Percentiles rank a stretch among this genome's conserved stretches.
phyloP scores from a whole-genome alignment of 2,797 vertebrate species.

The Pristis pectinata region DNA sequence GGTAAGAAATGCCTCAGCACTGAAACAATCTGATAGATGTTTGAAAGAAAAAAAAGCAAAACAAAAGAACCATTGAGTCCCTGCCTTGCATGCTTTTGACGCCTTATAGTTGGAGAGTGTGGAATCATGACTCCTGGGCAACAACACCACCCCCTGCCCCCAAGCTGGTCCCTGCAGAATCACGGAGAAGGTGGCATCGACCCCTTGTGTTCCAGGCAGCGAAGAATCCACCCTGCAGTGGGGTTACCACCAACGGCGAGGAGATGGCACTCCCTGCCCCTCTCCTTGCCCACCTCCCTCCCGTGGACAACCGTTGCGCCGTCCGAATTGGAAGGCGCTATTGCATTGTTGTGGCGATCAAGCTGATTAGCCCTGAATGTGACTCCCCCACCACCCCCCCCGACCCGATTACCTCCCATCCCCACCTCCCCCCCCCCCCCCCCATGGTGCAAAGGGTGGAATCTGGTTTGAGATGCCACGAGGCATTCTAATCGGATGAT shows the following conservation, averaged over 20 bases:
- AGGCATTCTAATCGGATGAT: background rate
- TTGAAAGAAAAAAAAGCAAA: background rate
- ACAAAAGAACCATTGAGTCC: background rate
- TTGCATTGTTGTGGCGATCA: background rate
- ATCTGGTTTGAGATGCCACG: no score
- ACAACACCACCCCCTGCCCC: background rate
- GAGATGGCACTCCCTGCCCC: no score
- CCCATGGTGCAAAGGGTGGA: no score
- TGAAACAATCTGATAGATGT: background rate
- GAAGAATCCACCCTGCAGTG: background rate
- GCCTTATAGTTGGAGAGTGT: background rate
- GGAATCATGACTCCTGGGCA: background rate
- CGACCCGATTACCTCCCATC: background rate
- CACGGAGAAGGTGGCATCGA: background rate
- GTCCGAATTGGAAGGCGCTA: no score
- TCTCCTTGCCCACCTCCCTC: no score
- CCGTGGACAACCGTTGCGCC: no score
- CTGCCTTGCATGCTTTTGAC: background rate
- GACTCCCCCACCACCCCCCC: background rate
- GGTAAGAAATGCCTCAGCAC: conserved; percentile 70
- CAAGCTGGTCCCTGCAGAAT: background rate
- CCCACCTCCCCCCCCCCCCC: background rate
- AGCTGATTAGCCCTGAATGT: background rate
- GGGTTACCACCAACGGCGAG: background rate
- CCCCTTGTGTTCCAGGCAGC: background rate